Percentiles rank a stretch among this genome's conserved stretches.
Evolutionary conservation across 2,888 invertebrate species (phyloP).

Genomic region (Herminia tarsipennalis): DNA sequence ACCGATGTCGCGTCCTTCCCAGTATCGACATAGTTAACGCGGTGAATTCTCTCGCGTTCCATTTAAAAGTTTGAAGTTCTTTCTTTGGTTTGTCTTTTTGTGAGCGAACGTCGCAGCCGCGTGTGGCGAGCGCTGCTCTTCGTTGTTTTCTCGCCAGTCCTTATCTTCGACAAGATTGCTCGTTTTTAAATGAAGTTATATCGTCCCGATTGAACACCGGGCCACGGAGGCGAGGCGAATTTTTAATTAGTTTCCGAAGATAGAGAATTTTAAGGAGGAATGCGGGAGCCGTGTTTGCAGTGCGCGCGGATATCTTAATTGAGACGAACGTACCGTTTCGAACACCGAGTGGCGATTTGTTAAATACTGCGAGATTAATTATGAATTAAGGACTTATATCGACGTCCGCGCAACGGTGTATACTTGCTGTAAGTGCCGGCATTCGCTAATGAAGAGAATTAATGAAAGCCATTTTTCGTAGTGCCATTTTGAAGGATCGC

Average conservation of each 20-base stretch:
- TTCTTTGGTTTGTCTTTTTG: constrained; percentile 75
- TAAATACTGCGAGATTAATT: constrained; percentile 72
- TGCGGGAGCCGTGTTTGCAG: constrained; percentile 75
- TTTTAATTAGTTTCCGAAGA: constrained; percentile 86
- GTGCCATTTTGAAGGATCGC: constrained; percentile 65
- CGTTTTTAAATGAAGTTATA: constrained; percentile 86
- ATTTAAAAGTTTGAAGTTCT: constrained; percentile 78
- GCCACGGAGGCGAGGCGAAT: constrained; percentile 80
- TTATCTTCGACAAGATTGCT: constrained; percentile 84
- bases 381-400: constrained; percentile 71
- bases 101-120: constrained; percentile 67
- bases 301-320: constrained; percentile 80
- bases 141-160: constrained; percentile 83
- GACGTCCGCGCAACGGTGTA: constrained; percentile 51
- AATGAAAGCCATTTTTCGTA: constrained; percentile 69
- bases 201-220: constrained; percentile 81
- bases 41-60: constrained; percentile 82
- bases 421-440: constrained; percentile 54
- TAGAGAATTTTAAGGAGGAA: constrained; percentile 82
- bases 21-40: constrained; percentile 85
- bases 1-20: constrained; percentile 84
- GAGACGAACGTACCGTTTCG: constrained; percentile 71
- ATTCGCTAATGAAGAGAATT: constrained; percentile 69
- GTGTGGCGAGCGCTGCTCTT: constrained; percentile 80
- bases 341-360: constrained; percentile 71